Evolutionary conservation across 2,888 invertebrate species (phyloP).

Genomic region (Flexamia atlantica): DNA sequence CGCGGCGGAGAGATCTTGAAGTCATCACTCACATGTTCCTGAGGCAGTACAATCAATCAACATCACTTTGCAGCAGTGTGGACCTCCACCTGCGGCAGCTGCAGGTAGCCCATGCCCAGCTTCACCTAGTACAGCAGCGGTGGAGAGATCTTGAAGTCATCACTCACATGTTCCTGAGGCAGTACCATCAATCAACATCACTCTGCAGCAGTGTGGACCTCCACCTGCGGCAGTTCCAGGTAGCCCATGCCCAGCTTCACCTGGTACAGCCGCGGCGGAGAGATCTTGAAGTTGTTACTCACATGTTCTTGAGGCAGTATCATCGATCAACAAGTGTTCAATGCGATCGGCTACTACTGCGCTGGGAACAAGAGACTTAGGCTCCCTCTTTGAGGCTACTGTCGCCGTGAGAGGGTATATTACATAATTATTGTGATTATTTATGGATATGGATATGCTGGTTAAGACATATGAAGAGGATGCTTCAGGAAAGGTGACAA

Average conservation of each 20-base stretch:
- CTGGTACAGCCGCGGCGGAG: conserved; percentile 90
- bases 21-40: conserved; percentile 86
- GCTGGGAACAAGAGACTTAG: no score
- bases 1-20: conserved; percentile 84
- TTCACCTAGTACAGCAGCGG: conserved; percentile 96
- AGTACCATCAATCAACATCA: not conserved
- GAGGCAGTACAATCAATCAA: not conserved
- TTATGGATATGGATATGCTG: no score
- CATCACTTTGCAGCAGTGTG: conserved; percentile 82
- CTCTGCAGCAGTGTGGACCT: conserved; percentile 89
- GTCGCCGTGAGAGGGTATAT: no score
- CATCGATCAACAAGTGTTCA: no score
- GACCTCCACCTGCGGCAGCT: conserved; percentile 94
- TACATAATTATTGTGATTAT: no score
- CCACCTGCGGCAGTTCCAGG: conserved; percentile 96
- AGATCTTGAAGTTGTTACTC: conserved; percentile 80
- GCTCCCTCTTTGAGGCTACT: no score
- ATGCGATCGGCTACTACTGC: no score
- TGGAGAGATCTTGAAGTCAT: conserved; percentile 80
- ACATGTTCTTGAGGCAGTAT: conserved; percentile 88
- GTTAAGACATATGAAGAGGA: no score
- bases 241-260: conserved; percentile 99
- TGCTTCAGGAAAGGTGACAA: no score
- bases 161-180: conserved; percentile 84
- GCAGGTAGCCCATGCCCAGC: conserved; percentile 98